Evolutionary conservation across 2,113 vertebrate genomes (phyloP).

Genomic region (Hyperopisus bebe): DNA sequence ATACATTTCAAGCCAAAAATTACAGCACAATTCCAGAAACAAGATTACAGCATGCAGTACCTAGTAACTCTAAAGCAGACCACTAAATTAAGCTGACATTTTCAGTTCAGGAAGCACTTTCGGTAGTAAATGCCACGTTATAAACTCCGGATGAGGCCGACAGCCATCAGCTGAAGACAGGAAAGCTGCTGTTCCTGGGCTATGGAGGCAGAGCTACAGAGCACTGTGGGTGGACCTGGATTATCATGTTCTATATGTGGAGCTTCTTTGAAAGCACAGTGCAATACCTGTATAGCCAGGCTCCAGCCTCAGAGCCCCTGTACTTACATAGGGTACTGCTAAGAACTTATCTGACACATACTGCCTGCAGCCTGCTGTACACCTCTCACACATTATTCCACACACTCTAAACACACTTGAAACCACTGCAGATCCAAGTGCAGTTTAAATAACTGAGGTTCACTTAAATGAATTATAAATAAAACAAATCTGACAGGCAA

Average conservation of each 20-base stretch:
- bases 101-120: neutral
- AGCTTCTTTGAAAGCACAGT: neutral
- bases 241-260: neutral
- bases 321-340: neutral
- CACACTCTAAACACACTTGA: neutral
- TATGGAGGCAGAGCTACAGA: neutral
- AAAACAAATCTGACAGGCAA: neutral
- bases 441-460: neutral
- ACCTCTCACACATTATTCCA: neutral
- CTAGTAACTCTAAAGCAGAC: neutral
- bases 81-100: constrained; percentile 13
- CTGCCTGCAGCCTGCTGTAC: neutral
- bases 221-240: neutral
- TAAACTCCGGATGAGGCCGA: neutral
- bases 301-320: neutral
- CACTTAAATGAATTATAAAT: neutral
- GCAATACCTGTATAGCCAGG: neutral
- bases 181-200: too few species aligned
- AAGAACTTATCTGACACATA: neutral
- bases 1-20: neutral
- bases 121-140: neutral
- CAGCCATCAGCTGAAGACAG: neutral
- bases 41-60: neutral
- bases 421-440: neutral
- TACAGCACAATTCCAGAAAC: neutral